phyloP scores from a whole-genome alignment of 2,113 vertebrate species.

The Podocnemis expansa region DNA sequence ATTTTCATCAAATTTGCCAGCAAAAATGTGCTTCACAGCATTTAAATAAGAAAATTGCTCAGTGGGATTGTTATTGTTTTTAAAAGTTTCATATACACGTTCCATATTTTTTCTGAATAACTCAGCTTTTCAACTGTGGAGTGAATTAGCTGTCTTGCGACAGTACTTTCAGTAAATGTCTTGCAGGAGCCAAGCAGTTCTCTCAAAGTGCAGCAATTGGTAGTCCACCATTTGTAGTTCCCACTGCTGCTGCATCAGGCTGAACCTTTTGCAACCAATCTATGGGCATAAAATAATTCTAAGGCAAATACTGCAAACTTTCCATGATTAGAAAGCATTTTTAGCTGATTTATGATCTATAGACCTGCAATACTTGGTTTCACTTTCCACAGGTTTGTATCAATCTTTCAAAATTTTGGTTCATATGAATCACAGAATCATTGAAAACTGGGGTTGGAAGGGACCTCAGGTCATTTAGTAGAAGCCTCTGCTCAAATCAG shows the following conservation, averaged over 20 bases:
- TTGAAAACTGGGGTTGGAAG: too few species aligned
- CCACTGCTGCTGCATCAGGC: background rate
- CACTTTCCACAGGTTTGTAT: background rate
- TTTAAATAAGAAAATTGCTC: constrained; percentile 23
- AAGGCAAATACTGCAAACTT: background rate
- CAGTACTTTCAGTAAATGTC: constrained; percentile 9
- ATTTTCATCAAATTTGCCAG: constrained; percentile 27
- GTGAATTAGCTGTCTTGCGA: background rate
- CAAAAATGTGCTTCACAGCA: background rate
- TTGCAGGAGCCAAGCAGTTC: background rate
- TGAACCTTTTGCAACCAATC: background rate
- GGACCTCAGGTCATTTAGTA: too few species aligned
- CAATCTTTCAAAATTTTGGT: background rate
- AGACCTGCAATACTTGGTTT: background rate
- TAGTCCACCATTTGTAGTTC: background rate
- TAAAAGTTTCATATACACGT: background rate
- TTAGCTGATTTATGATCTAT: background rate
- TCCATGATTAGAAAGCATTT: background rate
- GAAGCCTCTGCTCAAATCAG: too few species aligned
- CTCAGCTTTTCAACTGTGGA: background rate
- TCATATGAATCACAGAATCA: background rate
- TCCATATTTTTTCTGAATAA: constrained; percentile 2
- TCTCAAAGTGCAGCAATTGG: background rate
- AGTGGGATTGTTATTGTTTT: constrained; percentile 11
- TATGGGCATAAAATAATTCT: background rate